Conservation (phyloP, 2,797 vertebrate genomes). For the Huso huso region DNA sequence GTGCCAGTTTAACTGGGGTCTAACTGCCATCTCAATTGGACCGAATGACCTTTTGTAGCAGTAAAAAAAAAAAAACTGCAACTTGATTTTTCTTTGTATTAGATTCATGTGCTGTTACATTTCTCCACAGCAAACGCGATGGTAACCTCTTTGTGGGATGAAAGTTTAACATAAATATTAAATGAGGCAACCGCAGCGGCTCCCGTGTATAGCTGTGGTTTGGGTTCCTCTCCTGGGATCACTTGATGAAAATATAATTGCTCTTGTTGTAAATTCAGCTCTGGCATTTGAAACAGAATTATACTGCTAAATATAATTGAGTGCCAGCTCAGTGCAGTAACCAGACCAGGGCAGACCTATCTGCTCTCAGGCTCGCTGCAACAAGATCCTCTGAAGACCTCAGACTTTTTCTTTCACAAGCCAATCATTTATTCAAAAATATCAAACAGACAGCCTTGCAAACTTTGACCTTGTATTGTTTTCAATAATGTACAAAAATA, state of each 20-base stretch:
- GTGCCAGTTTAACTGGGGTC: too few species aligned
- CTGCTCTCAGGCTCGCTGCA: too few species aligned
- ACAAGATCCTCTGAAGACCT: not conserved
- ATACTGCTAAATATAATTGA: not conserved
- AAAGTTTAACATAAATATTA: not conserved
- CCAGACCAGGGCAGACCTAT: not conserved
- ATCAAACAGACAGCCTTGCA: too few species aligned
- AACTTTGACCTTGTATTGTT: too few species aligned
- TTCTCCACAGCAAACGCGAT: not conserved
- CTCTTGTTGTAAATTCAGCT: not conserved
- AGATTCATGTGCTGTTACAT: too few species aligned
- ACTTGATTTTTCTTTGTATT: too few species aligned
- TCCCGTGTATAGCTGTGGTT: not conserved
- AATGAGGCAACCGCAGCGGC: not conserved
- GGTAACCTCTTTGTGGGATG: not conserved
- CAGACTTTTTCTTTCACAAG: too few species aligned
- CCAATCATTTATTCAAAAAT: too few species aligned
- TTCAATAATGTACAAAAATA: too few species aligned
- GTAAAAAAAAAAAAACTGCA: too few species aligned
- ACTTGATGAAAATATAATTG: not conserved
- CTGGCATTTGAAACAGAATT: not conserved
- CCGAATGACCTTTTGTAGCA: too few species aligned
- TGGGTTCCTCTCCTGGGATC: conserved; percentile 1
- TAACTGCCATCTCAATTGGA: too few species aligned
- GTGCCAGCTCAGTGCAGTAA: not conserved